Evolutionary conservation across 1,140 invertebrate species (phyloP), one percentile per base, ranked within the genome.

Genomic region (Elymnias hypermnestra): DNA sequence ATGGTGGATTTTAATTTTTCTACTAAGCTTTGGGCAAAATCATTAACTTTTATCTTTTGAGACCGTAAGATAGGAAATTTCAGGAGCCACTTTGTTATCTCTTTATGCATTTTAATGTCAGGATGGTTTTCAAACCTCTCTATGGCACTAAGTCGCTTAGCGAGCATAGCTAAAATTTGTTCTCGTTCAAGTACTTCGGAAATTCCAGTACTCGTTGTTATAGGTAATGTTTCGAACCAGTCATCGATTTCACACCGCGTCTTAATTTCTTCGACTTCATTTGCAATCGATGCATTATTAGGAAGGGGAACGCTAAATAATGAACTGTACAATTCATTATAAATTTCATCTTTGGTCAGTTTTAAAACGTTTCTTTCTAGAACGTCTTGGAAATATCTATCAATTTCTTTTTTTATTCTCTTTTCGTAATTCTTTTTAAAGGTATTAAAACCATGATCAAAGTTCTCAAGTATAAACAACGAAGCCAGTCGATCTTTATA

Each of bases 381-480:
- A 14, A 53, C 62, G 18, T 52, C 39, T 28, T 48, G 3, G 29
- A 46, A 63, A 41, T 62, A 56, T 42, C 55, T 58, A 44, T 65
- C 50, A 1, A 71, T 48, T 46, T 68, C 55, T 9, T 50, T 36
- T 43, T 36, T 52, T 19, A 71, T 48, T 14, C 19, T 50, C 25
- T 53, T 62, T 48, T 64, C 57, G 23, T 68, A 68, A 48, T 58
- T 63, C 9, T 52, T 10, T 43, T 71, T 69, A 15, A 60, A 35
- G 21, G 42, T 45, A 45, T 69, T 57, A 29, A 52, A 42, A 15
- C 42, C 40, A 33, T 66, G 53, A 38, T 73, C 67, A 48, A 66
- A 73, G 42, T 73, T 73, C 15, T 71, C 62, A 23, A 73, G 47
- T 29, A 73, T 68, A 44, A 71, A 73, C 28, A 64, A 51, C 13